phyloP scores from a whole-genome alignment of 2,888 invertebrate genomes.

The Agonopterix subpropinquella region DNA sequence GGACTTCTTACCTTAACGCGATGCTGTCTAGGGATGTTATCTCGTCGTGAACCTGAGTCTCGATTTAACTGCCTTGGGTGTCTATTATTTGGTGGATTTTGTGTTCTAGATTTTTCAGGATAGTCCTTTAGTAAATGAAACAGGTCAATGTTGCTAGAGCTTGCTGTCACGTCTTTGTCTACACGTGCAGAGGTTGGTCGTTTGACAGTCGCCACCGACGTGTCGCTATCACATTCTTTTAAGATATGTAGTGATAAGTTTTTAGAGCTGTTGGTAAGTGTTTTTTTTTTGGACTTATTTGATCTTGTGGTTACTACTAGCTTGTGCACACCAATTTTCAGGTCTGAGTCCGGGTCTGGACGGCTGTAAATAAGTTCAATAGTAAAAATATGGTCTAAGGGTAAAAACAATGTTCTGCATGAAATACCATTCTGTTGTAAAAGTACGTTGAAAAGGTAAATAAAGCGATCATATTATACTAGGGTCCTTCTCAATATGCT shows the following conservation, averaged over 20 bases:
- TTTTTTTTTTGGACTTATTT: slow-evolving; percentile 29
- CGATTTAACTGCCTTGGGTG: slow-evolving; percentile 12
- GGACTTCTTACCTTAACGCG: slow-evolving; percentile 59
- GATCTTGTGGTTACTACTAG: slow-evolving; percentile 14
- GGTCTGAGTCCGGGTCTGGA: slow-evolving; percentile 21
- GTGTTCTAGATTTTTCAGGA: background rate
- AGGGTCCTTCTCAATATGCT: no score
- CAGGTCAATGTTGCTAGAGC: slow-evolving; percentile 40
- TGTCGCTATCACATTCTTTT: slow-evolving; percentile 29
- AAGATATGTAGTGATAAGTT: slow-evolving; percentile 27
- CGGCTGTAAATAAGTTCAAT: slow-evolving; percentile 19
- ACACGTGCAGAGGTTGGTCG: background rate
- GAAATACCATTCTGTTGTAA: no score
- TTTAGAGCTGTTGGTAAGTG: slow-evolving; percentile 29
- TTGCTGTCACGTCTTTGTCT: slow-evolving; percentile 47
- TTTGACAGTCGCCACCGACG: slow-evolving; percentile 11
- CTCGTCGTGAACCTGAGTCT: slow-evolving; percentile 29
- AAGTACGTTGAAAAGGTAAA: no score
- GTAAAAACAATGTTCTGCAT: no score
- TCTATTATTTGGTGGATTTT: slow-evolving; percentile 8
- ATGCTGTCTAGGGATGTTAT: slow-evolving; percentile 43
- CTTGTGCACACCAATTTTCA: slow-evolving; percentile 17
- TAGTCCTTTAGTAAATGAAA: slow-evolving; percentile 16
- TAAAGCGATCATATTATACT: no score
- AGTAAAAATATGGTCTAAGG: no score